These are phyloP conservation scores for Melinaea marsaeus DNA, from an alignment of 2,888 invertebrate species.

Conservation along the genomic window DNA sequence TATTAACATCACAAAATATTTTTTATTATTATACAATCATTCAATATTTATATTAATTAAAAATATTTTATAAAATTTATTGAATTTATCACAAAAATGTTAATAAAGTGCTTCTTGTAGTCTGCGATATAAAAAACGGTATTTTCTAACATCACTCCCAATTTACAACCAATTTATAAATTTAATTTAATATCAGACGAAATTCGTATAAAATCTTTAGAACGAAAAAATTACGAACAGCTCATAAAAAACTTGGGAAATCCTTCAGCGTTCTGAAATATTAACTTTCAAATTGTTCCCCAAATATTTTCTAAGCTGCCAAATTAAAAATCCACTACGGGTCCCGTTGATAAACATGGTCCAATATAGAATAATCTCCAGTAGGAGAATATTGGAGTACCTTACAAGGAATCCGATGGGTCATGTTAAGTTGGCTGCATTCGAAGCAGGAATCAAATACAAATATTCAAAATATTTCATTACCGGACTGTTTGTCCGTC, in stretches of 20 bases:
- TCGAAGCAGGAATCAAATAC: slow-evolving; percentile 57
- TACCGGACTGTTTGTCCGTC: slow-evolving; percentile 50
- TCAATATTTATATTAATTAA: too few relatives aligned
- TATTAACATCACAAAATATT: too few relatives aligned
- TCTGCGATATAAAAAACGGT: background rate
- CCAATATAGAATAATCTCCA: slow-evolving; percentile 39
- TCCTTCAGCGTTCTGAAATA: slow-evolving; percentile 40
- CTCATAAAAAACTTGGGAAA: slow-evolving; percentile 39
- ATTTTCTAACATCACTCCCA: slow-evolving; percentile 10
- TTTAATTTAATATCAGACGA: slow-evolving; percentile 17
- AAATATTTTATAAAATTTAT: too few relatives aligned
- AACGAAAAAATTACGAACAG: slow-evolving; percentile 32
- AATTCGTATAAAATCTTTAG: slow-evolving; percentile 14
- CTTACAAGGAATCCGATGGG: slow-evolving; percentile 22
- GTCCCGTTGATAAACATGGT: slow-evolving; percentile 30
- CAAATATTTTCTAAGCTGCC: slow-evolving; percentile 53
- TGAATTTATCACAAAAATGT: background rate
- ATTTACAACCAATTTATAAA: slow-evolving; percentile 13
- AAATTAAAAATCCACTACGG: slow-evolving; percentile 55
- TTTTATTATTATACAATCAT: too few relatives aligned
- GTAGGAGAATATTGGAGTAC: slow-evolving; percentile 9
- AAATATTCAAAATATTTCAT: slow-evolving; percentile 74
- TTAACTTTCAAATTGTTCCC: slow-evolving; percentile 51
- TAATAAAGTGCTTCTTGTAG: background rate
- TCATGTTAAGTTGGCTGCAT: slow-evolving; percentile 40